Evolutionary conservation across 53 echinoderm and acorn worm genomes (phyloP).

Genomic region (Paracentrotus lividus): DNA sequence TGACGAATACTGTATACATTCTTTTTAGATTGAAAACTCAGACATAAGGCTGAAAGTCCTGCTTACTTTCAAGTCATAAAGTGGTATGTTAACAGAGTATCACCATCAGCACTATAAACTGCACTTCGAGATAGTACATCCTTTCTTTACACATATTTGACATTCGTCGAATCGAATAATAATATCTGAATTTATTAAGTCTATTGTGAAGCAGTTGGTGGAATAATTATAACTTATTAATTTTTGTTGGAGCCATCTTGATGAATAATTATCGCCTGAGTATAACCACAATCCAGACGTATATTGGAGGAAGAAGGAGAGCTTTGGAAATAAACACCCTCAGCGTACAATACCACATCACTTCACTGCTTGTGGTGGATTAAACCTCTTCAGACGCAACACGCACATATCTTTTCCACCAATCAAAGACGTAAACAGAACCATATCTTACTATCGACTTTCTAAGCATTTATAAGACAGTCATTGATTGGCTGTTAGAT

Average conservation of each 20-base stretch:
- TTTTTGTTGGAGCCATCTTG: not conserved
- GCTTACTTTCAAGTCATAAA: no score
- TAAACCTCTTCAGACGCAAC: not conserved
- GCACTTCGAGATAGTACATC: no score
- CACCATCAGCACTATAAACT: no score
- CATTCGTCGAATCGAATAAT: no score
- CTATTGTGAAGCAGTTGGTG: not conserved
- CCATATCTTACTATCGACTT: not conserved
- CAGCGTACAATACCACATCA: not conserved
- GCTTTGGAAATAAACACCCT: conserved; percentile 28
- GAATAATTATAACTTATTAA: not conserved
- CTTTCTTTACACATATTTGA: no score
- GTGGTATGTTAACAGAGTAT: no score
- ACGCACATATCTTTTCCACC: not conserved
- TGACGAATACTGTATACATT: no score
- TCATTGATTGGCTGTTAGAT: not conserved
- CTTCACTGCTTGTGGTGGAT: not conserved
- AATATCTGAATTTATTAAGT: no score
- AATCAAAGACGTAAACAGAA: not conserved
- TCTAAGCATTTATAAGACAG: not conserved
- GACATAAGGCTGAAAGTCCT: no score
- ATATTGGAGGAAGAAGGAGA: not conserved
- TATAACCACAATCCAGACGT: conserved; percentile 31
- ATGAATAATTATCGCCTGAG: not conserved
- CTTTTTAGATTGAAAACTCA: no score